Evolutionary conservation across 2,113 vertebrate species (phyloP).

Genomic region (Grantiella picta): DNA sequence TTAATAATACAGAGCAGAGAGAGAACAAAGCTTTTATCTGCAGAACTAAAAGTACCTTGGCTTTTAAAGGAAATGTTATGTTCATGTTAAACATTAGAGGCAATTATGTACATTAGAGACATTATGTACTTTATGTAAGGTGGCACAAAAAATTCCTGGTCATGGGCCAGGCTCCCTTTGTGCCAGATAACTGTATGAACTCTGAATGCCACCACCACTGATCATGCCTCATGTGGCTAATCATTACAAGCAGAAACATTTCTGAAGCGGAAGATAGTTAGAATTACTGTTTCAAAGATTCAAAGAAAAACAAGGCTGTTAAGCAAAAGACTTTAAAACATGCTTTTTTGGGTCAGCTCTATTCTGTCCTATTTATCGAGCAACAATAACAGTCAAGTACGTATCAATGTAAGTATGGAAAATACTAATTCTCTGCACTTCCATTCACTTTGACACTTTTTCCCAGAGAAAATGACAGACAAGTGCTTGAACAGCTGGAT

Average conservation of each 20-base stretch:
- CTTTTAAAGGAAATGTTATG: not conserved
- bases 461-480: not conserved
- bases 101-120: not conserved
- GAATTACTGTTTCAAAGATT: not conserved
- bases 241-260: not conserved
- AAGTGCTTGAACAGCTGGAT: not conserved
- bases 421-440: not conserved
- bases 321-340: not conserved
- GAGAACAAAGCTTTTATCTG: not conserved
- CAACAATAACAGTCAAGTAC: not conserved
- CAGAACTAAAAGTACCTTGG: not conserved
- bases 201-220: not conserved
- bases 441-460: not conserved
- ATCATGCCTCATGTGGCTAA: not conserved
- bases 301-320: not conserved
- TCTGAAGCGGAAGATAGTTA: not conserved
- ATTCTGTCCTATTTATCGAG: not conserved
- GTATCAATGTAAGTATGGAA: not conserved
- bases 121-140: not conserved
- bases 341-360: not conserved
- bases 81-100: not conserved
- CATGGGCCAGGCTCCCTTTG: not conserved
- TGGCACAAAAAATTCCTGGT: not conserved
- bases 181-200: not conserved
- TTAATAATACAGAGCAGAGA: not conserved